Percentiles rank a stretch among this genome's conserved stretches.
Evolutionary conservation across 2,113 vertebrate genomes (phyloP).

Genomic region (Kryptolebias marmoratus): DNA sequence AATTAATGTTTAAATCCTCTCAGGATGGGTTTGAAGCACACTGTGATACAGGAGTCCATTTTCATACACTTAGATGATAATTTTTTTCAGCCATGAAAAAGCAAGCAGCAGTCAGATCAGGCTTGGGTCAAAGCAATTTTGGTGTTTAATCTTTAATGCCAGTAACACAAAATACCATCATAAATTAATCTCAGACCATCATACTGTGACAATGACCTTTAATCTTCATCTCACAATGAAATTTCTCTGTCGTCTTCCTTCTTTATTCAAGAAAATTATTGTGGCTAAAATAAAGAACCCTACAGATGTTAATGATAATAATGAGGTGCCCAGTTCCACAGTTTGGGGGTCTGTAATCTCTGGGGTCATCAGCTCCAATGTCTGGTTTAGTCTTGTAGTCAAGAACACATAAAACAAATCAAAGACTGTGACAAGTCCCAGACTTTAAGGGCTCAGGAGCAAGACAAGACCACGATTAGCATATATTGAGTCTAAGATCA

Average conservation of each 20-base stretch:
- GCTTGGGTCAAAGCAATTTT: background rate
- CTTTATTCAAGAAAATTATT: background rate
- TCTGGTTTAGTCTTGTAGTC: background rate
- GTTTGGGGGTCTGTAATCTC: background rate
- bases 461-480: background rate
- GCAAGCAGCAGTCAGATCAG: background rate
- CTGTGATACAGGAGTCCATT: constrained; percentile 6
- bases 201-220: background rate
- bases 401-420: background rate
- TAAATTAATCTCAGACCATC: background rate
- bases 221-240: background rate
- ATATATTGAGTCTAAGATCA: background rate
- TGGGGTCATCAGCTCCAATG: background rate
- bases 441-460: background rate
- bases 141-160: background rate
- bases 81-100: background rate
- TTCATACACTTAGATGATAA: constrained; percentile 4
- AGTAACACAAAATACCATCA: background rate
- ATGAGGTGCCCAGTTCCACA: background rate
- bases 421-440: background rate
- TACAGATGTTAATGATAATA: background rate
- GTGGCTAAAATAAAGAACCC: background rate
- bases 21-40: constrained; percentile 12
- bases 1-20: constrained; percentile 35
- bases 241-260: background rate